Conservation (phyloP, 1,140 invertebrate species). For the Nylanderia fulva region DNA sequence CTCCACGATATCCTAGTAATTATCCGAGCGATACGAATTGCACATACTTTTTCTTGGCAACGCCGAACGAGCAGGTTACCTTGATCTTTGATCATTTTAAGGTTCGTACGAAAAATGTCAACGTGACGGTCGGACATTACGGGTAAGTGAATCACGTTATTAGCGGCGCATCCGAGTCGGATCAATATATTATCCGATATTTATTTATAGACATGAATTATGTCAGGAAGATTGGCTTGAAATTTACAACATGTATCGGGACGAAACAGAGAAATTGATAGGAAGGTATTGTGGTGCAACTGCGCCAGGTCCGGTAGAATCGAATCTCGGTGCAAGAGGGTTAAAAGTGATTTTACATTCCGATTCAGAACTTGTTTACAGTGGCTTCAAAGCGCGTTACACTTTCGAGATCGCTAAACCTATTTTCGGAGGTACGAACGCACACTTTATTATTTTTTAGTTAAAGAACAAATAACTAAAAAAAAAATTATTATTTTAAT, state of each 20-base stretch:
- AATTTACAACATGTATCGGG: constrained; percentile 94
- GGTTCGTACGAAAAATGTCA: constrained; percentile 90
- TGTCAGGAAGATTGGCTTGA: constrained; percentile 97
- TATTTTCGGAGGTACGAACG: constrained; percentile 91
- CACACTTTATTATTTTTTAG: background rate
- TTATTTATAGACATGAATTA: constrained; percentile 86
- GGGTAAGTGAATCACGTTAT: constrained; percentile 84
- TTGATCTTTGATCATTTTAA: constrained; percentile 97
- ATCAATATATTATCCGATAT: background rate
- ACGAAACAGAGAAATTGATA: constrained; percentile 92
- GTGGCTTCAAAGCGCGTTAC: constrained; percentile 96
- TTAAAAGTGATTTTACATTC: constrained; percentile 94
- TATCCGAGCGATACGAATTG: constrained; percentile 97
- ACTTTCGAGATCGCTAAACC: constrained; percentile 95
- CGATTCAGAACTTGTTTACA: constrained; percentile 93
- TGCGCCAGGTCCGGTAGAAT: constrained; percentile 95
- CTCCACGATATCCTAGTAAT: constrained; percentile 97
- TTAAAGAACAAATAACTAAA: background rate
- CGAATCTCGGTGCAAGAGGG: constrained; percentile 93
- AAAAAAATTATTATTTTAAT: background rate
- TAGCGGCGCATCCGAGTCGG: background rate
- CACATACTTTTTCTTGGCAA: constrained; percentile 94
- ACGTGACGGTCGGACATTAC: constrained; percentile 86
- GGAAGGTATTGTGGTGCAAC: constrained; percentile 94
- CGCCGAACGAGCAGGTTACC: constrained; percentile 95